Base-by-base conservation (phyloP, 30 jellyfish, hydroid and myxozoan species). In the Rhopilema esculentum region DNA sequence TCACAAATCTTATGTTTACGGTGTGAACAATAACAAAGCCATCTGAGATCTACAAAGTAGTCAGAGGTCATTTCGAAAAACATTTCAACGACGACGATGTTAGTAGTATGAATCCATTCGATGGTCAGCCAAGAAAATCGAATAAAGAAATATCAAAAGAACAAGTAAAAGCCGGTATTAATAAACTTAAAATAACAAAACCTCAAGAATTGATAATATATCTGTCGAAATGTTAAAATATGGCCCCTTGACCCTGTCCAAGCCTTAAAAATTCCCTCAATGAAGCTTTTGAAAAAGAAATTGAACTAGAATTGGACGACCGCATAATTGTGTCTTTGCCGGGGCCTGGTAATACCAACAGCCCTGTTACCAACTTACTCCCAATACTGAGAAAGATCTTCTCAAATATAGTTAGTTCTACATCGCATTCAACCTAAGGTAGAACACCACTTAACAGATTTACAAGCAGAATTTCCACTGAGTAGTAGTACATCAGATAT, bases 61-160 rank as follows among this genome's bases (percentile, higher is more conserved):
- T 75, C 83, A 64, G 70, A 62, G 90, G 70, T 21, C 70, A 80
- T 57, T 57, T 80, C 67, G 85, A 75, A 33, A 50, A 75, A 49
- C 69, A 18, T 30, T 65, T 80, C 72, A 67, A 63, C 72, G 90
- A 80, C 71, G 72, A 80, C 21, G 82, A 63, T 4, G 83, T 50
- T 82, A n/a, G n/a, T n/a, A n/a, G n/a, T n/a, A n/a, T n/a, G n/a
- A n/a, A n/a, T n/a, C n/a, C n/a, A n/a, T n/a, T 67, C 51, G 91
- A 82, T 70, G 85, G 91, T 61, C 74, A 67, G 85, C 91, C 85
- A 30, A 69, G 91, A 82, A 33, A 82, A 82, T 69, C 68, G 91
- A 82, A 82, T 82, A 82, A 66, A 82, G 91, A 82, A 82, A 66
- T 82, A 82, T 66, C 91, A 63, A 67, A 27, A 40, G 75, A 66